Conservation (phyloP, 2,113 vertebrate genomes). For the Apodemus sylvaticus region DNA sequence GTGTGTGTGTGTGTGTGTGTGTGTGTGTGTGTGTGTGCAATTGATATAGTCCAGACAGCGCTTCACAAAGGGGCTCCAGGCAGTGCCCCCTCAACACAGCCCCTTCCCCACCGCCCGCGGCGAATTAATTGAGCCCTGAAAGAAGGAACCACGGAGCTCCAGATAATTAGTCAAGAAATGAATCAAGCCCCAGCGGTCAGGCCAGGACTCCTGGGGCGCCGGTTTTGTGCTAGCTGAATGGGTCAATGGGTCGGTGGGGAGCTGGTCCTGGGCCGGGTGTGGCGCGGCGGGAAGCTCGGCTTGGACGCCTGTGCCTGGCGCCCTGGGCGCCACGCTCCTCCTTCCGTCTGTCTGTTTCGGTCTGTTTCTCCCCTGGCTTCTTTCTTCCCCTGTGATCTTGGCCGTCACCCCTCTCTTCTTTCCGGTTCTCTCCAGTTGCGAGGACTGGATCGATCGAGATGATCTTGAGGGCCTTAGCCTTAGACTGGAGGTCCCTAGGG, state of each 20-base stretch:
- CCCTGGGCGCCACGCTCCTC: constrained; percentile 75
- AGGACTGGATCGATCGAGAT: neutral
- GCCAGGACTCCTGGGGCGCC: constrained; percentile 89
- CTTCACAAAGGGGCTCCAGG: constrained; percentile 79
- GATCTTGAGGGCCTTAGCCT: neutral
- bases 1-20: neutral
- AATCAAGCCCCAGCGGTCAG: constrained; percentile 92
- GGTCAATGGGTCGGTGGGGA: constrained; percentile 94
- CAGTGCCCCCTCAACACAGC: constrained; percentile 89
- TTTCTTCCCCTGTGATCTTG: neutral
- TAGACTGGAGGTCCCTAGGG: neutral
- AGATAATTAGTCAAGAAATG: constrained; percentile 97
- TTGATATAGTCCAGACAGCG: constrained; percentile 73
- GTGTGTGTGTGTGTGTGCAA: constrained; percentile 41
- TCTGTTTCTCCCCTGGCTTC: too few relatives aligned
- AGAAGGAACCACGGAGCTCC: constrained; percentile 90
- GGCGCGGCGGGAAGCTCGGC: constrained; percentile 74
- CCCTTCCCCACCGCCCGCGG: constrained; percentile 90
- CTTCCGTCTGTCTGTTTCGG: neutral
- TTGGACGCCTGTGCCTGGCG: constrained; percentile 91
- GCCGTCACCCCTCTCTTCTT: neutral
- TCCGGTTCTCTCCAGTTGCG: neutral
- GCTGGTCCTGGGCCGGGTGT: constrained; percentile 6
- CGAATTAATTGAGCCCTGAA: constrained; percentile 95
- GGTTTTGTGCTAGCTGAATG: constrained; percentile 95